Base-by-base conservation (phyloP, 2,888 invertebrate genomes). In the Noctuana brunneofusca region DNA sequence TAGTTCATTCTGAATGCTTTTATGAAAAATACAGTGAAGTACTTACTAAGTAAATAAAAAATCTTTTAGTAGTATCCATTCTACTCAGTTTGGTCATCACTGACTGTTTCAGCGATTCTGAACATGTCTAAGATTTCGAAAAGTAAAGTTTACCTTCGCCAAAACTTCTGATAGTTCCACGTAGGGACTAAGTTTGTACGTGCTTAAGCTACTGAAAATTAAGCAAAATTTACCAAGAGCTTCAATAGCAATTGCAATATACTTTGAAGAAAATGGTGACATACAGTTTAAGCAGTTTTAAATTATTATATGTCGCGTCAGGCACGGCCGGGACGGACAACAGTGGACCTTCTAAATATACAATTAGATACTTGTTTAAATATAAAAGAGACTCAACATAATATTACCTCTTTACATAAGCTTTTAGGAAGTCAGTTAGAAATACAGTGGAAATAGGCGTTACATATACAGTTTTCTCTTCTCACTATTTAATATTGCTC, bases 81-180 rank as follows among this genome's bases (percentile, higher is more conserved):
- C 11, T 9, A 30, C 16, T 49, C 32, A 14, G 57, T 27, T 27
- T n/a, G n/a, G n/a, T n/a, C n/a, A n/a, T n/a, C n/a, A n/a, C n/a
- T n/a, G n/a, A n/a, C n/a, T n/a, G n/a, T n/a, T n/a, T n/a, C 3
- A 14, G 20, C 14, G 57, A 57, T 48, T 57, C 48, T 22, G 49
- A 48, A 50, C 38, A 38, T 58, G 58, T 57, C 48, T 48, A 57
- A 57, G 57, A 49, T 57, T 57, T 57, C 48, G 48, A 35, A 16
- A 22, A 49, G 57, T 22, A 20, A 49, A 50, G 58, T 58, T 58
- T 50, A 50, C 49, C 49, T 50, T 8, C n/a, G 32, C 38, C 35
- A 58, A 50, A 58, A 58, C 38, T 57, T 57, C 20, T 58, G 49
- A 49, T 58, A 58, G 50, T 50, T 58, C 18, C 16, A 30, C 35